These are phyloP conservation scores for Drosophila dives DNA, from an alignment of 2,888 invertebrate species.

Conservation along the genomic window DNA sequence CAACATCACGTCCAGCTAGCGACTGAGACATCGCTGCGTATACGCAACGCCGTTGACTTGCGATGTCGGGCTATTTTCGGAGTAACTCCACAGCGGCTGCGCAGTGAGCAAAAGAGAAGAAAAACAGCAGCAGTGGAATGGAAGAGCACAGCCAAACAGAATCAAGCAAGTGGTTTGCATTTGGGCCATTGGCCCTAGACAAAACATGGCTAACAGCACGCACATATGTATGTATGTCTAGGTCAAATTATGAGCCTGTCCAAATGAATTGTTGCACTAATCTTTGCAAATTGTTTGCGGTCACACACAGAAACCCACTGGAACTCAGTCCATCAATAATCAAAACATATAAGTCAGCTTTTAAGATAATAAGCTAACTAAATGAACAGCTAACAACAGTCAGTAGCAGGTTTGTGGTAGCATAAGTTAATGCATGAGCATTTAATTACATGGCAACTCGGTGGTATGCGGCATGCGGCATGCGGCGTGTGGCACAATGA, in stretches of 20 bases:
- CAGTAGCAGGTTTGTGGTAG: conserved; percentile 23
- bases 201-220: conserved; percentile 35
- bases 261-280: conserved; percentile 25
- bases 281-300: conserved; percentile 17
- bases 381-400: conserved; percentile 25
- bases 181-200: conserved; percentile 60
- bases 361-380: conserved; percentile 31
- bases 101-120: conserved; percentile 42
- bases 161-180: conserved; percentile 77
- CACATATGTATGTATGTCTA: not conserved
- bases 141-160: conserved; percentile 53
- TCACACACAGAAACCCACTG: conserved; percentile 4
- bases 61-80: conserved; percentile 62
- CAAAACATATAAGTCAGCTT: not conserved
- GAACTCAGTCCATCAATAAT: conserved; percentile 35
- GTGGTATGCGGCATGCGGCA: conserved; percentile 9
- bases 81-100: conserved; percentile 64
- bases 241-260: conserved; percentile 38
- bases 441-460: conserved; percentile 56
- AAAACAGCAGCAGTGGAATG: conserved; percentile 7
- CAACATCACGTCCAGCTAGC: conserved; percentile 80
- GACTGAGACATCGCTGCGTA: conserved; percentile 73
- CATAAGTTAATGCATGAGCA: conserved; percentile 58
- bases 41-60: conserved; percentile 64
- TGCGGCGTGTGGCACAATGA: conserved; percentile 33